Evolutionary conservation across 2,888 invertebrate genomes (phyloP), one percentile per base, ranked within the genome.

Genomic region (Caenorhabditis wallacei): DNA sequence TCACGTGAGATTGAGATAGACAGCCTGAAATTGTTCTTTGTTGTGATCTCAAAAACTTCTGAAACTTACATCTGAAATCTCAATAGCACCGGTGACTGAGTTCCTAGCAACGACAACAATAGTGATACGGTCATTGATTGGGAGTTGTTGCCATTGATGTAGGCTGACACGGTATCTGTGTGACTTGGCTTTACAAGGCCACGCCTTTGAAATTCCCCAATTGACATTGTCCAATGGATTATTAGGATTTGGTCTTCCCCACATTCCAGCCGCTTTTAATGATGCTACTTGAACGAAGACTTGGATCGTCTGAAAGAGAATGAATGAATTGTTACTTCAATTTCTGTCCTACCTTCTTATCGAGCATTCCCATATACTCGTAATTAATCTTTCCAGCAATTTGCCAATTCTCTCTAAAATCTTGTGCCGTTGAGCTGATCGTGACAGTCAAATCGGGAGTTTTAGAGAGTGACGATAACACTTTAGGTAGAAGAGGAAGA

Each of bases 401-500:
- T 48, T 75, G 74, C 72, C 72, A 80, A 40, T 43, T 75, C 10
- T 80, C 80, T n/a, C 59, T 2, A 26, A 80, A 80, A 30, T 80
- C 80, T 13, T 18, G 2, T 10, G 35, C 13, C 2, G 51, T 66
- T 22, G 79, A 79, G 4, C 30, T 46, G 26, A 79, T 71, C 8
- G 16, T 16, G 0, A 76, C 66, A 2, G n/a, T 24, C 3, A 75
- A 7, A 37, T 66, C 30, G 10, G 74, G 57, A 48, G 16, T 40
- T 1, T 43, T 26, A 1, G 0, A 0, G 3, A 57, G 20, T 8
- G n/a, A 2, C 0, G 22, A 3, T 22, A 66, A 20, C 43, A 53
- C 1, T 8, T 26, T 10, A 24, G 74, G 74, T 1, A 20, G 10
- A 0, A 2, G 5, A 10, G 74, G 74, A 0, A 43, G 46, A 24